Evolutionary conservation across 2,113 vertebrate genomes (phyloP).

Genomic region (Bufo gargarizans): DNA sequence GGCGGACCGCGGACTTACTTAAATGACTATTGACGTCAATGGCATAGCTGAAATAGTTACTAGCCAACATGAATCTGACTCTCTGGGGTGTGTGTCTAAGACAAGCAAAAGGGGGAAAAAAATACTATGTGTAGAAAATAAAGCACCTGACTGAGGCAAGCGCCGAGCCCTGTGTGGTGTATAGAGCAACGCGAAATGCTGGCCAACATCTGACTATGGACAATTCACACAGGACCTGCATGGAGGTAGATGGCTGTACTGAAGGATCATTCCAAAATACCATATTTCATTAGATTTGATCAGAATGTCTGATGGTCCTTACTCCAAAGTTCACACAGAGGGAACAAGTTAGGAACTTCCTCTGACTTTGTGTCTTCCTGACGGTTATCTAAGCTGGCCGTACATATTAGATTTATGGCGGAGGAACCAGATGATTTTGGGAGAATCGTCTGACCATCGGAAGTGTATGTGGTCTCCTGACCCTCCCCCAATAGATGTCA

Average conservation of each 20-base stretch:
- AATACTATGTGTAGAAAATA: conserved; percentile 72
- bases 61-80: conserved; percentile 88
- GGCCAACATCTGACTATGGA: background rate
- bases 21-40: conserved; percentile 99
- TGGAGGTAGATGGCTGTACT: background rate
- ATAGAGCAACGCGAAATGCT: background rate
- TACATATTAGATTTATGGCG: too few relatives aligned
- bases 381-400: too few relatives aligned
- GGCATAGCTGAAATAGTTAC: conserved; percentile 99
- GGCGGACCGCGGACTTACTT: conserved; percentile 86
- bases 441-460: too few relatives aligned
- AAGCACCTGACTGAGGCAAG: conserved; percentile 67
- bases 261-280: too few relatives aligned
- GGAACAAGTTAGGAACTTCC: too few relatives aligned
- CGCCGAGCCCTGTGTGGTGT: background rate
- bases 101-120: conserved; percentile 80
- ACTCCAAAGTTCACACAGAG: too few relatives aligned
- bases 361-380: too few relatives aligned
- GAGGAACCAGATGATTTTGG: too few relatives aligned
- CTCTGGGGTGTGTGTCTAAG: conserved; percentile 73
- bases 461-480: too few relatives aligned
- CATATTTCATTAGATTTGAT: too few relatives aligned
- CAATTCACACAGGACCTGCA: background rate
- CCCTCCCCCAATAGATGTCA: too few relatives aligned
- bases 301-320: too few relatives aligned